Evolutionary conservation across 2,113 vertebrate genomes (phyloP).

Genomic region (Sylvilagus bachmani): DNA sequence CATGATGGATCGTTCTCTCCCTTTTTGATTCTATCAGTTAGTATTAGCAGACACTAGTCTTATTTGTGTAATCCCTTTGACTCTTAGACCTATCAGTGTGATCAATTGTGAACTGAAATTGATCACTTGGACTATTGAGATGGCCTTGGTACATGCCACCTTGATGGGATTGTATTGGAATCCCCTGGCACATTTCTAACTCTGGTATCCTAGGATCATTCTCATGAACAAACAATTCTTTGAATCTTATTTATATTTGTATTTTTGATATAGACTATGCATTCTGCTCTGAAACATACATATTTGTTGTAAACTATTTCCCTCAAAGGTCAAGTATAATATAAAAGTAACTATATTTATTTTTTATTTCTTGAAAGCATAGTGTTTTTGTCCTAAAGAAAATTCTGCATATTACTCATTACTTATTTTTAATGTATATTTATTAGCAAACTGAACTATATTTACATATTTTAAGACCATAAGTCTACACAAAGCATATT

Average conservation of each 20-base stretch:
- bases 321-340: not conserved
- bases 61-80: too few species aligned
- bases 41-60: too few species aligned
- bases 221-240: not conserved
- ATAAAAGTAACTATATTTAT: not conserved
- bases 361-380: not conserved
- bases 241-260: conserved; percentile 9
- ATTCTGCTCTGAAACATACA: not conserved
- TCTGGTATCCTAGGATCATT: not conserved
- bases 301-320: not conserved
- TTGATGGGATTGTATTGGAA: too few species aligned
- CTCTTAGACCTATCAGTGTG: too few species aligned
- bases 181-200: too few species aligned
- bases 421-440: not conserved
- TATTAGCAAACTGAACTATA: not conserved
- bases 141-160: too few species aligned
- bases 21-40: too few species aligned
- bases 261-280: not conserved
- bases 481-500: not conserved
- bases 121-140: too few species aligned
- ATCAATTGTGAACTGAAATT: too few species aligned
- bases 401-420: not conserved
- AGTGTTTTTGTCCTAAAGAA: not conserved
- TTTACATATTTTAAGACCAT: not conserved
- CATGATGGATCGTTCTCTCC: too few species aligned